A percentile compares a stretch with the other conserved stretches of the same genome.
These are phyloP conservation scores for Lycaena phlaeas DNA, from an alignment of 2,888 invertebrate species.

Conservation along the genomic window DNA sequence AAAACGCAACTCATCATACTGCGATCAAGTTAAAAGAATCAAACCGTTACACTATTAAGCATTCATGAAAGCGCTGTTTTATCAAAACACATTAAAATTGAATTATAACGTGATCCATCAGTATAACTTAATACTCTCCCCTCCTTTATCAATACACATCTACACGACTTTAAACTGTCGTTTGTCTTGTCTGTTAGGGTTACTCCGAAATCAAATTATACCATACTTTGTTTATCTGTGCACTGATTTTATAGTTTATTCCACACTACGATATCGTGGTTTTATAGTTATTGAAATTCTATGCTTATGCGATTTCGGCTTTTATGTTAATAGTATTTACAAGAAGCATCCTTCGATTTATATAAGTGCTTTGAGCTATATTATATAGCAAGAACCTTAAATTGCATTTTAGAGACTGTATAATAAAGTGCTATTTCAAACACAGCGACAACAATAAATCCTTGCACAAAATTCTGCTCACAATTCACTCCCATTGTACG, in stretches of 20 bases:
- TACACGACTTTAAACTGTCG: conserved; percentile 50
- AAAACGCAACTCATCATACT: conserved; percentile 23
- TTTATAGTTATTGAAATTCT: too few species aligned
- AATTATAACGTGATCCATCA: conserved; percentile 65
- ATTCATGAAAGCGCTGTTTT: conserved; percentile 44
- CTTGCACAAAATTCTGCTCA: too few species aligned
- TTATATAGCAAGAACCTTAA: too few species aligned
- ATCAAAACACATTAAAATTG: conserved; percentile 68
- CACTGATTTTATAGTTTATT: neutral
- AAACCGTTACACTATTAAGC: conserved; percentile 33
- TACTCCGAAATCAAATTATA: conserved; percentile 7
- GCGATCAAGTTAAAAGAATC: conserved; percentile 23
- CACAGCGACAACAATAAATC: too few species aligned
- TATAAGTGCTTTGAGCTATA: too few species aligned
- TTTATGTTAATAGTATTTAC: too few species aligned
- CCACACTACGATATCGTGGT: too few species aligned
- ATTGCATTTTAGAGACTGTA: too few species aligned
- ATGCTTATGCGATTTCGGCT: too few species aligned
- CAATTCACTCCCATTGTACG: too few species aligned
- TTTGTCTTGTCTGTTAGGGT: conserved; percentile 56
- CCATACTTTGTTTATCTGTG: conserved; percentile 5
- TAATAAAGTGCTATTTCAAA: too few species aligned
- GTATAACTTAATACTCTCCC: conserved; percentile 58
- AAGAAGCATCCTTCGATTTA: too few species aligned
- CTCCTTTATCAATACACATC: conserved; percentile 35